These are phyloP conservation scores for Montipora capitata DNA, from an alignment of 92 coral and sea anemone genomes.

Conservation along the genomic window DNA sequence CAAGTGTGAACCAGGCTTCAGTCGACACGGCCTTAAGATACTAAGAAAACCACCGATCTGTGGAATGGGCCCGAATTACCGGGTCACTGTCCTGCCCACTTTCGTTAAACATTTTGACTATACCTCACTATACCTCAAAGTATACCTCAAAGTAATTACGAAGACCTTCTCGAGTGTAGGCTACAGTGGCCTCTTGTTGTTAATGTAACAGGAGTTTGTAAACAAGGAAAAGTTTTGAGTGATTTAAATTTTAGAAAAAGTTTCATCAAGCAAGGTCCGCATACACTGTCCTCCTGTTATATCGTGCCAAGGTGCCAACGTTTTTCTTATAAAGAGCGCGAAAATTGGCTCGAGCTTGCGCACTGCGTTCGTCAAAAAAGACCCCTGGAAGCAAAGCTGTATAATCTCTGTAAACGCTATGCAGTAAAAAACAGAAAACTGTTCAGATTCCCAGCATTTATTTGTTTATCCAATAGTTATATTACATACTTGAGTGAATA, in stretches of 20 bases:
- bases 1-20: background rate
- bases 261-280: background rate
- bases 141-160: background rate
- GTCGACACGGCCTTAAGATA: too few species aligned
- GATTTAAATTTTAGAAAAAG: background rate
- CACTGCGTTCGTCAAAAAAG: background rate
- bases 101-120: too few species aligned
- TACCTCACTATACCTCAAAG: background rate
- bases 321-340: background rate
- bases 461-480: background rate
- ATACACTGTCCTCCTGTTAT: background rate
- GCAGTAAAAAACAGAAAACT: background rate
- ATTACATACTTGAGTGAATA: background rate
- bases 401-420: background rate
- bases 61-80: too few species aligned
- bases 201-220: background rate
- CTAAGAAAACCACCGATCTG: too few species aligned
- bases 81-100: too few species aligned
- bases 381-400: background rate
- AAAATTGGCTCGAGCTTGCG: background rate
- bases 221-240: background rate
- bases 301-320: background rate
- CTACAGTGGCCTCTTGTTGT: background rate
- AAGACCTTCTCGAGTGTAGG: background rate
- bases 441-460: background rate